Base-by-base conservation (phyloP, 2,113 vertebrate species). In the Atlantisia rogersi region DNA sequence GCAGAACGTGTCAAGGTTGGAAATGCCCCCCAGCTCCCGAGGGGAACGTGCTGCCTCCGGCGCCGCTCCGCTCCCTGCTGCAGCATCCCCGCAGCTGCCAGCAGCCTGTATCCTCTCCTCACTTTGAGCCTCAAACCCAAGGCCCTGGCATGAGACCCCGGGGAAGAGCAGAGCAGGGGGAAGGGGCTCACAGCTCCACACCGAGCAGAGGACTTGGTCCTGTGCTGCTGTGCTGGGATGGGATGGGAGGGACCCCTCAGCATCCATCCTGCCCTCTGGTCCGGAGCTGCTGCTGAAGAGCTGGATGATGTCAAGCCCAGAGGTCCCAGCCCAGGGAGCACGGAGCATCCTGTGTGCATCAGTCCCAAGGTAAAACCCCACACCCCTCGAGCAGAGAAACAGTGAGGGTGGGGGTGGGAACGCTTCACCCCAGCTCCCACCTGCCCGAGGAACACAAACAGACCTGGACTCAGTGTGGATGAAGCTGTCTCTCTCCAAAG, bases 391-490 rank as follows among this genome's bases (percentile, higher is more conserved):
- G 10, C 17, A 10, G 1, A 6, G 79, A 18, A 31, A 19, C 1
- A 1, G 28, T 0, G 0, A 1, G 5, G 28, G 8, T 0, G 0
- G 1, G 5, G n/a, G 8, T 32, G 67, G 22, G 62, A n/a, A 69
- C 1, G 5, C 6, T 64, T 40, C 1, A 2, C 15, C 9, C n/a
- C 3, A 8, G 5, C 4, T 81, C 39, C 46, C 39, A 6, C 26
- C 29, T 13, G 15, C 29, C 31, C 15, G 50, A 29, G 14, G 39
- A 24, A 15, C 26, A 19, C 53, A 22, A 60, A 39, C 29, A 28
- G 78, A 48, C 18, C 12, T 5, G 25, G 3, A 46, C 19, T 1
- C 29, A 40, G 22, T 7, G 1, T 0, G 5, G 9, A 5, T 31
- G 46, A n/a, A 44, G 48, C 53, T 75, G 86, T 8, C 24, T 52